phyloP scores from a whole-genome alignment of 2,797 vertebrate species.

The Monodelphis domestica region DNA sequence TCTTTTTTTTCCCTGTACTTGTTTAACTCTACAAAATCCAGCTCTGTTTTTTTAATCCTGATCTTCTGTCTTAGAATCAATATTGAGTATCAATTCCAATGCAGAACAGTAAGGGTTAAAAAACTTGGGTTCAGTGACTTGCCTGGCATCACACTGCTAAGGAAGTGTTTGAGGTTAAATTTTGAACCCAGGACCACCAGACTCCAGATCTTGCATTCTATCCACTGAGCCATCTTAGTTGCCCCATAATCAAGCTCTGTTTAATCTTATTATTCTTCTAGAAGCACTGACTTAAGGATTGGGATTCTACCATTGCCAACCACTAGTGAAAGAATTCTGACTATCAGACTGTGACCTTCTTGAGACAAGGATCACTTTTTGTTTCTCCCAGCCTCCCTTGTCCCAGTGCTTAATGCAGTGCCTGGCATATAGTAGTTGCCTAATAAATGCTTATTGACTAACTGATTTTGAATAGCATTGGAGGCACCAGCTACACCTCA shows the following conservation, averaged over 20 bases:
- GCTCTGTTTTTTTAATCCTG: no score
- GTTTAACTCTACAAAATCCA: background rate
- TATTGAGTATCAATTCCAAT: no score
- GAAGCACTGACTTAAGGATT: background rate
- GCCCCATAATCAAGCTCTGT: background rate
- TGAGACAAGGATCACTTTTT: background rate
- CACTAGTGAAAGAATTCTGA: background rate
- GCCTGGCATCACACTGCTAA: no score
- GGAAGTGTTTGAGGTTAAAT: no score
- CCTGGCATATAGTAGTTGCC: background rate
- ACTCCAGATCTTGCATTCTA: no score
- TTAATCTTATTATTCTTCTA: background rate
- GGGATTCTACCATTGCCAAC: background rate
- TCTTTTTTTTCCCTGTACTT: background rate
- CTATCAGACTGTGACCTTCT: background rate
- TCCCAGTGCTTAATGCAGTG: background rate
- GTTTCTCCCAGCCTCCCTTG: background rate
- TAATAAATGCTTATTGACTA: background rate
- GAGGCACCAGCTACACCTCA: background rate
- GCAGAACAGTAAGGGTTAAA: no score
- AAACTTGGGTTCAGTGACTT: no score
- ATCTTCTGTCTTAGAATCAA: no score
- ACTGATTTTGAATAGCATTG: background rate
- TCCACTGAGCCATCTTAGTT: no score
- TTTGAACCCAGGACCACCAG: no score